Base-by-base conservation (phyloP, 2,113 vertebrate genomes). In the Scopus umbretta region DNA sequence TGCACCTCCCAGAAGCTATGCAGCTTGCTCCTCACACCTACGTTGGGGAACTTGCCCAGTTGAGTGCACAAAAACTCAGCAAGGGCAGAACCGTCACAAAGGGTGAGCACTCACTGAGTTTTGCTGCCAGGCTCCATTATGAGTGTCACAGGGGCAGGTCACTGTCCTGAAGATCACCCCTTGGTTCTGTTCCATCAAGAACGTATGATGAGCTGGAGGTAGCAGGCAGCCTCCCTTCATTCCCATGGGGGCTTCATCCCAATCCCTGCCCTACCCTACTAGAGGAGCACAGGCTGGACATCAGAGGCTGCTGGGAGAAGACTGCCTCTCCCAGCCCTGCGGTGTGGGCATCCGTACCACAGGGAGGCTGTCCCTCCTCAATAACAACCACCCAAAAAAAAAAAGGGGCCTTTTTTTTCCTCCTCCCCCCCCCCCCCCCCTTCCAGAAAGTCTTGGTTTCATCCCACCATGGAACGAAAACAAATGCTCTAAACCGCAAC, bases 401-500 rank as follows among this genome's bases (percentile, higher is more conserved):
- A 83, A 88, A 71, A 49, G 5, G 5, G 59, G 63, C 4, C 92
- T 84, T 95, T 94, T 95, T 93, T 63, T 92, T 66, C 63, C 61
- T 92, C 63, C 61, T 61, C 16, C 53, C 2, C 0, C 7, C 62
- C 20, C 42, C 56, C 59, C 26, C 70, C 87, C 68, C 84, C 89
- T 88, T 95, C 87, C 94, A 94, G 85, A 96, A 96, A 95, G 92
- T 85, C 96, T 95, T 94, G 92, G 93, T 96, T 97, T 97, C 93
- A 96, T 96, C 93, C 96, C 92, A 90, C 94, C 58, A 29, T 88
- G 94, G 96, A 97, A 96, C 74, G 45, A 97, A 96, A 97, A 96
- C 96, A 96, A 96, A 97, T 96, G 94, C 79, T 95, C 90, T 93
- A 94, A 95, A 97, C 96, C 96, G 1, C 96, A 97, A 82, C 96